Evolutionary conservation across 2,888 invertebrate species (phyloP).

Genomic region (Malthinus seriepunctatus): DNA sequence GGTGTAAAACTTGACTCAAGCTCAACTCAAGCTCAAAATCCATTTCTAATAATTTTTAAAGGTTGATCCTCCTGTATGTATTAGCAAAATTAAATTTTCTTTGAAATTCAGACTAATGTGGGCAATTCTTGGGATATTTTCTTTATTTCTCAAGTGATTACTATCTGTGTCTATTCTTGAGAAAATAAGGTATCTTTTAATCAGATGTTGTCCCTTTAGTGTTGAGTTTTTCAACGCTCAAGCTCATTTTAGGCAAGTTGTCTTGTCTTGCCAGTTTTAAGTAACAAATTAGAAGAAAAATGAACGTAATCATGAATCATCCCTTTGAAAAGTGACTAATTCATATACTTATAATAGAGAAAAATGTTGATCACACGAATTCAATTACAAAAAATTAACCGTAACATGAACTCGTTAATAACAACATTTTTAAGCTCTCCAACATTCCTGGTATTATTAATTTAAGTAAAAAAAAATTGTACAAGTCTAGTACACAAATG

Average conservation of each 20-base stretch:
- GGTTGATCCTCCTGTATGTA: no score
- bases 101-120: no score
- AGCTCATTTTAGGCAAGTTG: no score
- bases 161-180: not conserved
- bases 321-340: slow-evolving; percentile 17
- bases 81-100: no score
- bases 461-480: slow-evolving; percentile 7
- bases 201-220: no score
- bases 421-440: slow-evolving; percentile 10
- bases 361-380: slow-evolving; percentile 11
- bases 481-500: slow-evolving; percentile 2
- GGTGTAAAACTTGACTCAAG: no score
- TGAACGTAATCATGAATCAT: slow-evolving; percentile 23
- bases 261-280: slow-evolving; percentile 7
- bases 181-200: no score
- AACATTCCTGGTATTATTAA: slow-evolving; percentile 13
- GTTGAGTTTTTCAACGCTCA: no score
- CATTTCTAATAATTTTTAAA: no score
- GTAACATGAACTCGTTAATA: slow-evolving; percentile 8
- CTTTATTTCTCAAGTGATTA: no score
- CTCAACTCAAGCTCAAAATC: no score
- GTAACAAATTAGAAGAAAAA: not conserved
- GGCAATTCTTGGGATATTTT: no score
- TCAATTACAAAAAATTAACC: slow-evolving; percentile 15
- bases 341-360: slow-evolving; percentile 8